These are phyloP conservation scores for Globodera ellingtonae DNA, from an alignment of 1,140 invertebrate genomes.

Conservation along the genomic window DNA sequence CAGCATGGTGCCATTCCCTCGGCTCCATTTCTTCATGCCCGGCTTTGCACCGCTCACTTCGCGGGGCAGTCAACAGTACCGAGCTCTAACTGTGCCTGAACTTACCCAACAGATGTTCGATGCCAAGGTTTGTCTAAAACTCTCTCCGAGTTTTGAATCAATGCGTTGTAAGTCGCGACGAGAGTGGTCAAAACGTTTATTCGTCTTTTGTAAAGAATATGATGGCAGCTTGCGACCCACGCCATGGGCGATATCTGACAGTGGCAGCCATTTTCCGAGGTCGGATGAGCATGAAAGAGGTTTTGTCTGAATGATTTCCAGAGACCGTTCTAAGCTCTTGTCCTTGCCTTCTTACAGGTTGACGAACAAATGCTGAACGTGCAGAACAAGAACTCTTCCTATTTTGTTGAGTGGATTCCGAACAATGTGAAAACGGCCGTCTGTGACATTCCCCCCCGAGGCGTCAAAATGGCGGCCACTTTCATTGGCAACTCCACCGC, in stretches of 20 bases:
- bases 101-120: slow-evolving; percentile 85
- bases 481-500: slow-evolving; percentile 71
- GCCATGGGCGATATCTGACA: slow-evolving; percentile 87
- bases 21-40: slow-evolving; percentile 94
- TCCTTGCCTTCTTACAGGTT: slow-evolving; percentile 74
- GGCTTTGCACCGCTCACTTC: slow-evolving; percentile 92
- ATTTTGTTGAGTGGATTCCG: slow-evolving; percentile 75
- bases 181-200: neutral
- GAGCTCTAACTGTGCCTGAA: slow-evolving; percentile 83
- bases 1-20: slow-evolving; percentile 93
- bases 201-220: slow-evolving; percentile 70
- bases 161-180: neutral
- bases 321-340: slow-evolving; percentile 73
- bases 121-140: slow-evolving; percentile 64
- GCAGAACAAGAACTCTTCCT: slow-evolving; percentile 70
- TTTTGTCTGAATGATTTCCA: slow-evolving; percentile 86
- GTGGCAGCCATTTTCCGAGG: slow-evolving; percentile 89
- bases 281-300: slow-evolving; percentile 75
- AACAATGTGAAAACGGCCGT: slow-evolving; percentile 74
- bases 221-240: slow-evolving; percentile 85
- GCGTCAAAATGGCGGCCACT: slow-evolving; percentile 69
- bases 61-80: slow-evolving; percentile 71
- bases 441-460: slow-evolving; percentile 69
- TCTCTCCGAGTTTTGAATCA: neutral
- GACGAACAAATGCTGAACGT: slow-evolving; percentile 74